These are phyloP conservation scores for Drosophila triauraria DNA, from an alignment of 1,140 invertebrate genomes.

Conservation along the genomic window DNA sequence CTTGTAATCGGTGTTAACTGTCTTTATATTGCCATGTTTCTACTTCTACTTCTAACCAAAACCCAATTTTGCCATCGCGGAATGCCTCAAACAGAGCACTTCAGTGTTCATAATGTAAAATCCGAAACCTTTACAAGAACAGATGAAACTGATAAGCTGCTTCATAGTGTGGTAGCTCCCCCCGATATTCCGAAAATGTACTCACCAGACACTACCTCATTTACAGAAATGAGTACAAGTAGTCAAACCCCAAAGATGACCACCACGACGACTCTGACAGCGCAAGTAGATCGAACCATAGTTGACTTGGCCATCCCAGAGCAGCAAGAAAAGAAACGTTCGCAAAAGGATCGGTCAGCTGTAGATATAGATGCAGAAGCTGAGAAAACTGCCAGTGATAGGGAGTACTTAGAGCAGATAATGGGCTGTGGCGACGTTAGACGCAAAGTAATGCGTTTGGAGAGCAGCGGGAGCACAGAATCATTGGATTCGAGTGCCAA, in stretches of 20 bases:
- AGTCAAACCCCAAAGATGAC: constrained; percentile 75
- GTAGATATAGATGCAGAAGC: constrained; percentile 22
- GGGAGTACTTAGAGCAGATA: constrained; percentile 74
- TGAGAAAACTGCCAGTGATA: constrained; percentile 60
- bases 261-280: constrained; percentile 57
- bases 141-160: constrained; percentile 84
- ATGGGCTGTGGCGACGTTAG: constrained; percentile 78
- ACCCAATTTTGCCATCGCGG: constrained; percentile 49
- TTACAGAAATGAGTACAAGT: constrained; percentile 85
- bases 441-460: constrained; percentile 72
- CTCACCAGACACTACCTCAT: constrained; percentile 85
- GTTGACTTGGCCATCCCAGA: constrained; percentile 49
- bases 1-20: constrained; percentile 78
- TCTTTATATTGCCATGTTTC: constrained; percentile 79
- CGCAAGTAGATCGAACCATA: constrained; percentile 65
- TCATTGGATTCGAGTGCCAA: constrained; percentile 43
- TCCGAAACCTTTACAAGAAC: constrained; percentile 75
- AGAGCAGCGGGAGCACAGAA: constrained; percentile 68
- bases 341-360: constrained; percentile 20
- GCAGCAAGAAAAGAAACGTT: constrained; percentile 1
- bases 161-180: constrained; percentile 74
- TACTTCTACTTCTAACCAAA: constrained; percentile 28
- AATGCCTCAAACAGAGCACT: constrained; percentile 83
- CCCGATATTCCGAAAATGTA: constrained; percentile 49
- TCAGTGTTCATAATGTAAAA: constrained; percentile 85